phyloP scores from a whole-genome alignment of 2,888 invertebrate genomes.

The Drosophila sordidula region DNA sequence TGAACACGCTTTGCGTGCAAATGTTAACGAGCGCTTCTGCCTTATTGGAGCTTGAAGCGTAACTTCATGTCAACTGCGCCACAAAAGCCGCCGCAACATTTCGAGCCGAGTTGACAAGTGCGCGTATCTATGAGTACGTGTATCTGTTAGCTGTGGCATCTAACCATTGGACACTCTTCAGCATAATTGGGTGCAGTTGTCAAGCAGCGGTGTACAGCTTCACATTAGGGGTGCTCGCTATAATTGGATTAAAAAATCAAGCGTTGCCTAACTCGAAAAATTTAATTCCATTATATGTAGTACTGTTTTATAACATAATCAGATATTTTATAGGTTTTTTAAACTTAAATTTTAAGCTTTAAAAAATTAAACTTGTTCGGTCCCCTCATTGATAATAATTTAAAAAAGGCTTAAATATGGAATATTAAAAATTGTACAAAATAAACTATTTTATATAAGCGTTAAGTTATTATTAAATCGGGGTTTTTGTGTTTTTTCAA shows the following conservation, averaged over 20 bases:
- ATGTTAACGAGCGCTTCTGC: constrained; percentile 31
- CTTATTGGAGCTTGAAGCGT: constrained; percentile 27
- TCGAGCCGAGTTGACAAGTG: constrained; percentile 15
- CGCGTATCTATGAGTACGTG: constrained; percentile 5
- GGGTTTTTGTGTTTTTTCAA: too few species aligned
- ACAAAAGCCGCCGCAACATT: constrained; percentile 27
- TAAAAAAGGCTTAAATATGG: too few species aligned
- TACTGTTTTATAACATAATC: too few species aligned
- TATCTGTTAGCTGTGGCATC: constrained; percentile 6
- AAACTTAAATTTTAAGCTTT: too few species aligned
- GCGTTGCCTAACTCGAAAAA: too few species aligned
- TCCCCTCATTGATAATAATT: too few species aligned
- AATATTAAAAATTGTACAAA: too few species aligned
- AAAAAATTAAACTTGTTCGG: too few species aligned
- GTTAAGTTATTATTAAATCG: too few species aligned
- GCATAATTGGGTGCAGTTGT: constrained; percentile 36
- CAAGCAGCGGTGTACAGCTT: constrained; percentile 6
- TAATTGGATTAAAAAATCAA: neutral
- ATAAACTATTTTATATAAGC: too few species aligned
- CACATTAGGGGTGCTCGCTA: neutral
- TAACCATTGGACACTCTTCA: constrained; percentile 22
- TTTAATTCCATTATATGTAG: too few species aligned
- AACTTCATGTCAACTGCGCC: constrained; percentile 35
- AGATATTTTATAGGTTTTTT: too few species aligned
- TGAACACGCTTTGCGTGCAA: constrained; percentile 47